Conservation (phyloP, 2,888 invertebrate species). For the Ophion ellenae region DNA sequence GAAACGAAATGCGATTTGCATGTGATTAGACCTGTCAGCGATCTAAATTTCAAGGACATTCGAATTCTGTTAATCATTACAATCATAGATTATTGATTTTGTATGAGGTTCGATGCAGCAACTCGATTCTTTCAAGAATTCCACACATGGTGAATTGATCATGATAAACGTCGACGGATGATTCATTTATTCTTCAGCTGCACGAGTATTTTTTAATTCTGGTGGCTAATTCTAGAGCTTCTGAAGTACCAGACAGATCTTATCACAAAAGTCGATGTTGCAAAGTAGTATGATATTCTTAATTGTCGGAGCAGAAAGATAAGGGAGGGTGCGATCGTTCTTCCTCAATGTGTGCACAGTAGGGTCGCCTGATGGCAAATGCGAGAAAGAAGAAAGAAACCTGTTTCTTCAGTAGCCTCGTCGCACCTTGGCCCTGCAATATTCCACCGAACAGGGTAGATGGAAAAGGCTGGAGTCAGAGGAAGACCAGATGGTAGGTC, state of each 20-base stretch:
- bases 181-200: neutral
- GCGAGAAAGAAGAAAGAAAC: slow-evolving; percentile 40
- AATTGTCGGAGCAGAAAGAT: slow-evolving; percentile 65
- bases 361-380: slow-evolving; percentile 30
- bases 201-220: neutral
- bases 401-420: slow-evolving; percentile 47
- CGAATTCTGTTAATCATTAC: neutral
- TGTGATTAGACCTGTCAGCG: neutral
- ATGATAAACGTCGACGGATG: too few relatives aligned
- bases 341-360: slow-evolving; percentile 57
- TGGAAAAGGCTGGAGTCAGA: slow-evolving; percentile 57
- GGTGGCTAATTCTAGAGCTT: neutral
- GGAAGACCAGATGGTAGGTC: slow-evolving; percentile 67
- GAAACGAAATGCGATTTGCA: neutral
- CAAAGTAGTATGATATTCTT: slow-evolving; percentile 72
- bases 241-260: neutral
- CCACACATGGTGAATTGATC: too few relatives aligned
- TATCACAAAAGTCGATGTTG: slow-evolving; percentile 49
- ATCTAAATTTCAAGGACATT: neutral
- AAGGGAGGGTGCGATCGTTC: slow-evolving; percentile 62
- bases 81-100: neutral
- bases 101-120: neutral
- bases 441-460: slow-evolving; percentile 52
- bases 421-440: slow-evolving; percentile 7
- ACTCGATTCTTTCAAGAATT: too few relatives aligned